Conservation (phyloP, 2,888 invertebrate genomes). For the Coleophora flavipennella region DNA sequence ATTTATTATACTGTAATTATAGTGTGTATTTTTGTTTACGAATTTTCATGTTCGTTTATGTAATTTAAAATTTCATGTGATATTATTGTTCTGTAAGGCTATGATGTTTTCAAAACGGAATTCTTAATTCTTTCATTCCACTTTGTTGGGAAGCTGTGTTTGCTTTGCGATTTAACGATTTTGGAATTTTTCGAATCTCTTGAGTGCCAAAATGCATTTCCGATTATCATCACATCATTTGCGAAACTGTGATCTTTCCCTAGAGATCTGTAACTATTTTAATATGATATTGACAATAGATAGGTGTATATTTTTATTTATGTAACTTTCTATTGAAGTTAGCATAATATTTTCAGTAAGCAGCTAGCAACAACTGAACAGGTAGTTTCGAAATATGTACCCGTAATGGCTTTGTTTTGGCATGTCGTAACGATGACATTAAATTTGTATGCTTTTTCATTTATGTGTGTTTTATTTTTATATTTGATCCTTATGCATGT, state of each 20-base stretch:
- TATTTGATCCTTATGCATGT: constrained; percentile 55
- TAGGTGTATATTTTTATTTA: constrained; percentile 52
- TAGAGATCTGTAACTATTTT: constrained; percentile 38
- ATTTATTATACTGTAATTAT: constrained; percentile 63
- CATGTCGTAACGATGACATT: constrained; percentile 65
- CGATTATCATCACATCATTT: constrained; percentile 32
- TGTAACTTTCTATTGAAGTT: constrained; percentile 62
- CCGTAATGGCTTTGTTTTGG: constrained; percentile 63
- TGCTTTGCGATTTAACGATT: constrained; percentile 4
- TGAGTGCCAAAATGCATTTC: constrained; percentile 62
- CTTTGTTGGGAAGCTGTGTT: constrained; percentile 6
- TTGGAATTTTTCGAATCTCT: constrained; percentile 47
- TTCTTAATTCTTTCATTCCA: constrained; percentile 50
- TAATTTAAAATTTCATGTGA: constrained; percentile 67
- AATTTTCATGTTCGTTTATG: constrained; percentile 55
- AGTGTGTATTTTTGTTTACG: constrained; percentile 62
- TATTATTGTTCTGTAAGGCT: constrained; percentile 63
- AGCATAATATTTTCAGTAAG: constrained; percentile 43
- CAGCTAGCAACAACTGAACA: constrained; percentile 28
- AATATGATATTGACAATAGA: constrained; percentile 45
- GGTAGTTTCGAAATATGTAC: constrained; percentile 41
- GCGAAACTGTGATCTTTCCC: constrained; percentile 51
- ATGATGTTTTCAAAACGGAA: constrained; percentile 36
- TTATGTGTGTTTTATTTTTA: constrained; percentile 51
- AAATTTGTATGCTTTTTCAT: constrained; percentile 67